These are phyloP conservation scores for Calameuta filiformis DNA, from an alignment of 2,888 invertebrate genomes.

Conservation along the genomic window DNA sequence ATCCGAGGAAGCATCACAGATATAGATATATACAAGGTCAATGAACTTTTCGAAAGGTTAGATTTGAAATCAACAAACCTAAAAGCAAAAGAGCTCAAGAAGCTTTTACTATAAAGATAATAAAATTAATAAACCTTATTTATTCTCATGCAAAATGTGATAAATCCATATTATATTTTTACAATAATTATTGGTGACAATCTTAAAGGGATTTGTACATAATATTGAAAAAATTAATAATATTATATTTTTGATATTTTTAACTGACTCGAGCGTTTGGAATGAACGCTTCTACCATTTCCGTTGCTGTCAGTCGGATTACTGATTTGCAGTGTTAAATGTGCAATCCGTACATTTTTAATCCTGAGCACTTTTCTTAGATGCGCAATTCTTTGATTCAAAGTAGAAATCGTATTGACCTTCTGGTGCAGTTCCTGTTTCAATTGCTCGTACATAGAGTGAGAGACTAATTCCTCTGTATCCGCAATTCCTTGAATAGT, in stretches of 20 bases:
- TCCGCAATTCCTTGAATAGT: background rate
- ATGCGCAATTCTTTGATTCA: slow-evolving; percentile 74
- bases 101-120: too few relatives aligned
- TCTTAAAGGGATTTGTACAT: too few relatives aligned
- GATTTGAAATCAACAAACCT: too few relatives aligned
- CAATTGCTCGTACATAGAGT: slow-evolving; percentile 38
- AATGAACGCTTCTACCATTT: background rate
- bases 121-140: too few relatives aligned
- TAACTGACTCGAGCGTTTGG: background rate
- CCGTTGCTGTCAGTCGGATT: background rate
- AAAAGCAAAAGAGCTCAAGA: too few relatives aligned
- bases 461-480: slow-evolving; percentile 45
- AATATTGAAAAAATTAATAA: too few relatives aligned
- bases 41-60: too few relatives aligned
- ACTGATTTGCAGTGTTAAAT: slow-evolving; percentile 19
- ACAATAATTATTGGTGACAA: too few relatives aligned
- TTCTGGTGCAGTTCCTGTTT: slow-evolving; percentile 70
- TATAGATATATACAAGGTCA: too few relatives aligned
- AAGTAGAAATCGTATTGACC: slow-evolving; percentile 67
- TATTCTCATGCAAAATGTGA: too few relatives aligned
- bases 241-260: background rate
- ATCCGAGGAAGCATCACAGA: too few relatives aligned
- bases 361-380: slow-evolving; percentile 71
- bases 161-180: too few relatives aligned
- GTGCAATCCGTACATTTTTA: slow-evolving; percentile 71